These are phyloP conservation scores for Amphiprion percula DNA, from an alignment of 2,113 vertebrate genomes.

Conservation along the genomic window DNA sequence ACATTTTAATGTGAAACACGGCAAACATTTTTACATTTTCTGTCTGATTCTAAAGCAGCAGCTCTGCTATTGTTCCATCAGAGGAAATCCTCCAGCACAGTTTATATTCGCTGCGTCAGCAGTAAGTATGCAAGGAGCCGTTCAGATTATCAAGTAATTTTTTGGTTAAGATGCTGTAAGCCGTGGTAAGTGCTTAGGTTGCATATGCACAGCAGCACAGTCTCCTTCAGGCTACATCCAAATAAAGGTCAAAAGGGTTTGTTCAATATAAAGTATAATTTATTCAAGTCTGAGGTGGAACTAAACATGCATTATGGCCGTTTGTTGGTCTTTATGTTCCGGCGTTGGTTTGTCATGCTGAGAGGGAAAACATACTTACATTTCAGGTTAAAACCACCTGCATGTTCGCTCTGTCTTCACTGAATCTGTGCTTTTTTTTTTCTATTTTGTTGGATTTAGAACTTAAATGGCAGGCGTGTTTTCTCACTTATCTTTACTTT, in stretches of 20 bases:
- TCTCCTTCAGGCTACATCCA: constrained; percentile 3
- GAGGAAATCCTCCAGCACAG: constrained; percentile 24
- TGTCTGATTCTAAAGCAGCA: constrained; percentile 32
- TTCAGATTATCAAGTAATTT: constrained; percentile 47
- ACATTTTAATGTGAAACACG: constrained; percentile 35
- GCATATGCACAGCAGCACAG: constrained; percentile 32
- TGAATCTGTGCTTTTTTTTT: too few species aligned
- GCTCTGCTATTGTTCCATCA: constrained; percentile 29
- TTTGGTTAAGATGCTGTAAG: constrained; percentile 52
- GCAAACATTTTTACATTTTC: constrained; percentile 20
- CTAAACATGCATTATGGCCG: constrained; percentile 1
- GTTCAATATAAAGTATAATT: constrained; percentile 15
- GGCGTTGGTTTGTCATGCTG: background rate
- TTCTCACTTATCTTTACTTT: too few species aligned
- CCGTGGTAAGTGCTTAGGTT: constrained; percentile 54
- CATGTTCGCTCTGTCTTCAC: too few species aligned
- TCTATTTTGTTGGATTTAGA: too few species aligned
- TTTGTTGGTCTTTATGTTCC: background rate
- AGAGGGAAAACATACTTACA: background rate
- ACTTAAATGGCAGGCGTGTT: too few species aligned
- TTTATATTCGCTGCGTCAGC: constrained; percentile 55
- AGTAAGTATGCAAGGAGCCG: constrained; percentile 21
- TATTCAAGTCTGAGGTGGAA: constrained; percentile 31
- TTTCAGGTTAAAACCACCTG: background rate
- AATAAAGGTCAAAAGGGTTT: constrained; percentile 34